Percentiles rank a stretch among this genome's conserved stretches.
Conservation (phyloP, 2,888 invertebrate genomes). For the Lomographa bimaculata region DNA sequence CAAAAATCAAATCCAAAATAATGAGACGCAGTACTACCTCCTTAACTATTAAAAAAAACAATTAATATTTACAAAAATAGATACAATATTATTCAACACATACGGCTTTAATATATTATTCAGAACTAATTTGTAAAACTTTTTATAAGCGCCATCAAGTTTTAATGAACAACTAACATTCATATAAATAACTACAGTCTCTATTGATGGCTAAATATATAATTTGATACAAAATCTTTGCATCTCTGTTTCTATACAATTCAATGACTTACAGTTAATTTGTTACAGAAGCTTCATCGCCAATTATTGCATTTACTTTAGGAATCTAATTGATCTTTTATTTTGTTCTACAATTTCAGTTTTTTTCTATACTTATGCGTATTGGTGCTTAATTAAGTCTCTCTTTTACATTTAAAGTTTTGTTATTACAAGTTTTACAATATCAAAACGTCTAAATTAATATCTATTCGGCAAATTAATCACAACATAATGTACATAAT, state of each 20-base stretch:
- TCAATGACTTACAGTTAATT: constrained; percentile 36
- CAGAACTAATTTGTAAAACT: constrained; percentile 50
- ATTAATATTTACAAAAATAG: constrained; percentile 61
- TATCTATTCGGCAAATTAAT: constrained; percentile 50
- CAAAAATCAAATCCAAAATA: constrained; percentile 37
- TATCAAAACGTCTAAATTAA: constrained; percentile 45
- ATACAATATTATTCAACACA: constrained; percentile 35
- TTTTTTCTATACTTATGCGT: constrained; percentile 32
- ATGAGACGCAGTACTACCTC: constrained; percentile 36
- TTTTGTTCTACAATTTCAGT: constrained; percentile 23
- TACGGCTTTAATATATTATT: constrained; percentile 40
- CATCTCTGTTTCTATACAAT: constrained; percentile 32
- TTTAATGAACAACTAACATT: constrained; percentile 72
- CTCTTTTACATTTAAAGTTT: constrained; percentile 41
- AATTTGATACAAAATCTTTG: constrained; percentile 45
- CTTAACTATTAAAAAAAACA: constrained; percentile 38
- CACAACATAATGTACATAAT: constrained; percentile 43
- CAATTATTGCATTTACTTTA: constrained; percentile 49
- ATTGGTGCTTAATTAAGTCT: constrained; percentile 45
- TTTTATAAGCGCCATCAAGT: constrained; percentile 61
- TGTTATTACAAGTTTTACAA: constrained; percentile 45
- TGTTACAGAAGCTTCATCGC: constrained; percentile 43
- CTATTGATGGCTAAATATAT: constrained; percentile 62
- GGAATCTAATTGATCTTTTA: constrained; percentile 41
- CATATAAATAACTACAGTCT: constrained; percentile 75